phyloP scores from a whole-genome alignment of 2,888 invertebrate species.

The Polyommatus iphigenia region DNA sequence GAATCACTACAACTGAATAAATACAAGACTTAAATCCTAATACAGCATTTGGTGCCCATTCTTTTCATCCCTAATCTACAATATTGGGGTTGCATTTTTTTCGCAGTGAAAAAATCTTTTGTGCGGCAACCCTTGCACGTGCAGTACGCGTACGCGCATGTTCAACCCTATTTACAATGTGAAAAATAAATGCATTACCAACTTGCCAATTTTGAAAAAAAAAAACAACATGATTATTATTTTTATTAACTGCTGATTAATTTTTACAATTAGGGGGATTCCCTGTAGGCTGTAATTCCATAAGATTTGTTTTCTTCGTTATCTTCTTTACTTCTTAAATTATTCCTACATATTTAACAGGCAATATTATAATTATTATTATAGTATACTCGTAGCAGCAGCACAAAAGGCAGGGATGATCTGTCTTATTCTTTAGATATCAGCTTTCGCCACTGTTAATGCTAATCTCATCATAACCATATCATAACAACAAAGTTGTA shows the following conservation, averaged over 20 bases:
- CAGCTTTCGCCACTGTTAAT: no score
- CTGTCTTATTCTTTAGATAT: no score
- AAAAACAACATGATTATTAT: background rate
- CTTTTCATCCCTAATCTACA: conserved; percentile 68
- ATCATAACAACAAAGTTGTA: background rate
- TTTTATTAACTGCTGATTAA: background rate
- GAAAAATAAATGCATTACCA: conserved; percentile 10
- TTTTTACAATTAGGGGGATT: background rate
- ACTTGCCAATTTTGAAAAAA: background rate
- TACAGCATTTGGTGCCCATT: conserved; percentile 44
- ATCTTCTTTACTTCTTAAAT: no score
- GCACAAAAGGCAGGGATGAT: no score
- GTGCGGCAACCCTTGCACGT: conserved; percentile 68
- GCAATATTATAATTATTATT: no score
- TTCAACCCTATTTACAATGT: conserved; percentile 17
- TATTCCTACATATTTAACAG: no score
- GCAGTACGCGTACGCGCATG: conserved; percentile 1
- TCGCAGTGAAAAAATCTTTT: conserved; percentile 66
- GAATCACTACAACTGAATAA: conserved; percentile 9
- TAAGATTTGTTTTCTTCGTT: no score
- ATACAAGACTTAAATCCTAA: conserved; percentile 9
- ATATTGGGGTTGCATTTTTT: conserved; percentile 69
- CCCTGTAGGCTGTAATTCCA: no score
- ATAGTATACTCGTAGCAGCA: no score
- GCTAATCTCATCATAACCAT: no score